Evolutionary conservation across 2,113 vertebrate species (phyloP).

Genomic region (Chaetura pelagica): DNA sequence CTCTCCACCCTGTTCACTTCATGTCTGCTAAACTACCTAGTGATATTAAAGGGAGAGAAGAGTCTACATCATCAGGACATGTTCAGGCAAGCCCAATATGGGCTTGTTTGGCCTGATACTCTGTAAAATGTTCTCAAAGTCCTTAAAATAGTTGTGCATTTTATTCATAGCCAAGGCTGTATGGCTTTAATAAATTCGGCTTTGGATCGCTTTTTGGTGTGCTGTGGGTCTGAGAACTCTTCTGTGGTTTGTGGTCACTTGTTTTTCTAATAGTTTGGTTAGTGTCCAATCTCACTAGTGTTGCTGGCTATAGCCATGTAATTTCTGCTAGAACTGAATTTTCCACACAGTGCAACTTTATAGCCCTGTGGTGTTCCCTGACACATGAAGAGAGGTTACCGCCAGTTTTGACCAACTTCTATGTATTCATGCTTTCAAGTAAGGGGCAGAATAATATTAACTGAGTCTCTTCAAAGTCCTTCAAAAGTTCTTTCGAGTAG

Average conservation of each 20-base stretch:
- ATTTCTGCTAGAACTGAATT: constrained; percentile 76
- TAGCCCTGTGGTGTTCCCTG: constrained; percentile 56
- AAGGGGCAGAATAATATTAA: constrained; percentile 16
- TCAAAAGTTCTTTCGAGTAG: neutral
- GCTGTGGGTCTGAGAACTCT: constrained; percentile 63
- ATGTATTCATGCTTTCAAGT: constrained; percentile 18
- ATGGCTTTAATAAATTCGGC: constrained; percentile 69
- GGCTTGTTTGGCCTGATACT: neutral
- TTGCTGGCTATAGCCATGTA: constrained; percentile 65
- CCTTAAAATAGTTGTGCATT: constrained; percentile 48
- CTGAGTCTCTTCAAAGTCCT: neutral
- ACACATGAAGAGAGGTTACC: constrained; percentile 40
- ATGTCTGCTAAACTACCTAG: neutral
- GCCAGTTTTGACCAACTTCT: constrained; percentile 46
- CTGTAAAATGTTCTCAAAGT: neutral
- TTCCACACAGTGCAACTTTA: constrained; percentile 71
- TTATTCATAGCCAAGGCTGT: constrained; percentile 29
- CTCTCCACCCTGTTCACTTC: neutral
- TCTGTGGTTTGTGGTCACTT: constrained; percentile 74
- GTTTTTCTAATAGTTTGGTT: constrained; percentile 73
- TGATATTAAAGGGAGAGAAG: neutral
- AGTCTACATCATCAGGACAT: neutral
- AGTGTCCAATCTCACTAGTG: constrained; percentile 58
- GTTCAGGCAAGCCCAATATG: neutral
- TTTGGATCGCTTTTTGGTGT: constrained; percentile 55